These are phyloP conservation scores for Orthonevra nobilis DNA, from an alignment of 2,888 invertebrate genomes.

Conservation along the genomic window DNA sequence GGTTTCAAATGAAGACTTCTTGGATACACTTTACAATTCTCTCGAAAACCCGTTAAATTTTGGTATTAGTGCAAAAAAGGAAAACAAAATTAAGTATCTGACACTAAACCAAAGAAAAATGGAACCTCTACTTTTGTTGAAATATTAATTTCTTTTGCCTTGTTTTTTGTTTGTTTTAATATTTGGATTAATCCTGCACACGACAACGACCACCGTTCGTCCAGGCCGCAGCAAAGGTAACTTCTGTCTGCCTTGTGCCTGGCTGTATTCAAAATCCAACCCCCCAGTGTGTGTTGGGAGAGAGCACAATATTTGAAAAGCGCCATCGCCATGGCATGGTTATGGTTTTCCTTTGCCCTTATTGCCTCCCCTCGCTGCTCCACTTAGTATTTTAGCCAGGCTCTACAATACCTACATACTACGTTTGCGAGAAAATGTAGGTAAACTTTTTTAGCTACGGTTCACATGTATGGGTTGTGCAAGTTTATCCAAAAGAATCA, in stretches of 20 bases:
- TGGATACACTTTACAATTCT: slow-evolving; percentile 50
- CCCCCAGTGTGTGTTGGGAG: slow-evolving; percentile 60
- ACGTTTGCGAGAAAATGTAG: slow-evolving; percentile 44
- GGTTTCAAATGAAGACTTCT: slow-evolving; percentile 54
- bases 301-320: slow-evolving; percentile 53
- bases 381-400: not conserved
- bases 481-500: slow-evolving; percentile 32
- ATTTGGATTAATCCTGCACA: slow-evolving; percentile 71
- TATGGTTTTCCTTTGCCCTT: slow-evolving; percentile 31
- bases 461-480: not conserved
- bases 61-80: slow-evolving; percentile 25
- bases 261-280: slow-evolving; percentile 71
- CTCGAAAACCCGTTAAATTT: slow-evolving; percentile 55
- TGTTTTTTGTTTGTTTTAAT: slow-evolving; percentile 40
- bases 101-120: slow-evolving; percentile 60
- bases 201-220: slow-evolving; percentile 79
- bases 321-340: too few species aligned
- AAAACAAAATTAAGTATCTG: slow-evolving; percentile 38
- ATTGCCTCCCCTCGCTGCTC: slow-evolving; percentile 57
- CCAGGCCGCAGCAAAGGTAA: slow-evolving; percentile 81
- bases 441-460: slow-evolving; percentile 20
- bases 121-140: slow-evolving; percentile 59
- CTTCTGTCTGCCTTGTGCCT: slow-evolving; percentile 78
- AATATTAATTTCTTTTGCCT: slow-evolving; percentile 51
- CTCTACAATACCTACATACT: too few species aligned